phyloP scores from a whole-genome alignment of 2,113 vertebrate genomes.

The Amphiprion ocellaris region DNA sequence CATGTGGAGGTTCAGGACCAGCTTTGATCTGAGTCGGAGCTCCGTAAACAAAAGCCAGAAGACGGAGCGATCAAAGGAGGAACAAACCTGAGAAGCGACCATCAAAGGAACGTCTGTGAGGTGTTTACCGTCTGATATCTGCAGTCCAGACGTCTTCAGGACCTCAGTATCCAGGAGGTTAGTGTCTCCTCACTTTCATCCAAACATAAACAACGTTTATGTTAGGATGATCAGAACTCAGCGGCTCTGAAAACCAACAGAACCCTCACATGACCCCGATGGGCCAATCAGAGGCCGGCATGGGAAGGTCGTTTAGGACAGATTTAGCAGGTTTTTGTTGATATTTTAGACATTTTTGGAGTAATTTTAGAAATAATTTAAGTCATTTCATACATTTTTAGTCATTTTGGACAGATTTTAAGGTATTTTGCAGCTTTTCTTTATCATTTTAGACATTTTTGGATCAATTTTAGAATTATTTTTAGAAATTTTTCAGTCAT shows the following conservation, averaged over 20 bases:
- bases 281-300: slow-evolving; percentile 27
- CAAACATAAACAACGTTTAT: slow-evolving; percentile 1
- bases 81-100: slow-evolving; percentile 39
- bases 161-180: slow-evolving; percentile 39
- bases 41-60: slow-evolving; percentile 63
- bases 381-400: too few relatives aligned
- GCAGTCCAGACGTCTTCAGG: slow-evolving; percentile 57
- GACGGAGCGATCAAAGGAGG: slow-evolving; percentile 53
- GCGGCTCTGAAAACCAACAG: slow-evolving; percentile 31
- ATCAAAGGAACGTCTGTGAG: slow-evolving; percentile 53
- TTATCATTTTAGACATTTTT: too few relatives aligned
- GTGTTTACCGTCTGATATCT: slow-evolving; percentile 53
- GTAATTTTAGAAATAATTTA: too few relatives aligned
- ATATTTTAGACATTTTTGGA: too few relatives aligned
- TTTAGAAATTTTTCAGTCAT: too few relatives aligned
- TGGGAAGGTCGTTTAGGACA: slow-evolving; percentile 18
- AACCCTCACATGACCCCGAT: slow-evolving; percentile 37
- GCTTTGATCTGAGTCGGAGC: slow-evolving; percentile 58
- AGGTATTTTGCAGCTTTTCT: too few relatives aligned
- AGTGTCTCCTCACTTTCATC: slow-evolving; percentile 7
- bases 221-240: slow-evolving; percentile 28
- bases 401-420: too few relatives aligned
- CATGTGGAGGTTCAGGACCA: slow-evolving; percentile 31
- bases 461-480: too few relatives aligned
- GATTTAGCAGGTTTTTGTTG: neutral